A percentile compares a stretch with the other conserved stretches of the same genome.
These are phyloP conservation scores for Xyrichtys novacula DNA, from an alignment of 2,797 vertebrate genomes.

Conservation along the genomic window DNA sequence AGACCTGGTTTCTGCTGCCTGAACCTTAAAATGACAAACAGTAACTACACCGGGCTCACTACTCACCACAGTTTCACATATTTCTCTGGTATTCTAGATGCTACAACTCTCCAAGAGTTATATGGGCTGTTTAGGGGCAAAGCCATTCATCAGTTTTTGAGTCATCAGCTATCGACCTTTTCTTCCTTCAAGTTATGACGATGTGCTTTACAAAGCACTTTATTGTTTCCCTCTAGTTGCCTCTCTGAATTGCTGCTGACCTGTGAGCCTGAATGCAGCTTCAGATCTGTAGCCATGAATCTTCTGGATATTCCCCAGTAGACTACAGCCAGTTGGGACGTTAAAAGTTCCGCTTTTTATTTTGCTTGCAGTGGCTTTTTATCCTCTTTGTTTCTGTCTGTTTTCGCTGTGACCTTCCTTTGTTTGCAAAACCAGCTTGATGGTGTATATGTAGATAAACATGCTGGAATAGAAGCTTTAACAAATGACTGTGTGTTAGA, in stretches of 20 bases:
- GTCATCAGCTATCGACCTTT: no score
- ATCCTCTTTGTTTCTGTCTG: not conserved
- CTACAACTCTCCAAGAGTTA: no score
- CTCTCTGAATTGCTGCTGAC: not conserved
- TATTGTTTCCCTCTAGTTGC: not conserved
- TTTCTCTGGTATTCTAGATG: no score
- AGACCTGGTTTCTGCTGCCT: no score
- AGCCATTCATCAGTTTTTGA: no score
- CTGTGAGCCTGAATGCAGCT: not conserved
- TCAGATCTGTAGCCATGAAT: not conserved
- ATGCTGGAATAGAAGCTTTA: slow-evolving; percentile 19
- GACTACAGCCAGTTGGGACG: slow-evolving; percentile 1
- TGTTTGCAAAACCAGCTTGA: slow-evolving; percentile 1
- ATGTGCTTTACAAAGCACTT: not conserved
- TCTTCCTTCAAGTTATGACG: not conserved
- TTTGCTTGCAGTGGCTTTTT: not conserved
- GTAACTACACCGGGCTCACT: no score
- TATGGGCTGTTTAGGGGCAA: no score
- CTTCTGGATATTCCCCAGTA: not conserved
- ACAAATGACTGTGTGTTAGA: slow-evolving; percentile 24
- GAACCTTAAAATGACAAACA: no score
- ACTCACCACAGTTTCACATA: no score
- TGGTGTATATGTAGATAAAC: not conserved
- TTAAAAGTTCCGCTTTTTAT: slow-evolving; percentile 8
- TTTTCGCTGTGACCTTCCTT: slow-evolving; percentile 15